Percentiles rank a stretch among this genome's conserved stretches.
Evolutionary conservation across 2,113 vertebrate species (phyloP).

Genomic region (Sorex fumeus): DNA sequence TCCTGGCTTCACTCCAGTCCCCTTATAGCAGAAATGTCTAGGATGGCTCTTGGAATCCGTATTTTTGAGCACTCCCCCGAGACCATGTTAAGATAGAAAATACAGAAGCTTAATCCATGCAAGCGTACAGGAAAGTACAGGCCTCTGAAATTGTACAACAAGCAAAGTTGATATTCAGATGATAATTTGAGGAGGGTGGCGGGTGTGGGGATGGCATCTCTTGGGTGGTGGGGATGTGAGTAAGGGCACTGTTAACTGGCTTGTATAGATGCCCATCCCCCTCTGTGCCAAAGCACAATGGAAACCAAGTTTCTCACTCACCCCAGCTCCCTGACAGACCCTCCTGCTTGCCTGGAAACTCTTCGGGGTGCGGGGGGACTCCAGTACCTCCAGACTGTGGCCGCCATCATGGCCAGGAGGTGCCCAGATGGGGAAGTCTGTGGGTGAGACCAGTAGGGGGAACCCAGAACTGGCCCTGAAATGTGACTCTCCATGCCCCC

Average conservation of each 20-base stretch:
- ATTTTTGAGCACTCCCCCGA: conserved; percentile 32
- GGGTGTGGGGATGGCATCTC: too few relatives aligned
- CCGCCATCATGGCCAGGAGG: not conserved
- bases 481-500: too few relatives aligned
- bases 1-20: conserved; percentile 5
- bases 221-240: not conserved
- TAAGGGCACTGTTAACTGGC: not conserved
- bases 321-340: not conserved
- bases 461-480: too few relatives aligned
- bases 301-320: conserved; percentile 4
- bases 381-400: not conserved
- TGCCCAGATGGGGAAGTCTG: not conserved
- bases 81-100: conserved; percentile 26
- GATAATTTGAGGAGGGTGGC: not conserved
- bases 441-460: not conserved
- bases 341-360: not conserved
- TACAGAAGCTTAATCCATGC: conserved; percentile 4
- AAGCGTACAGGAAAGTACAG: conserved; percentile 13
- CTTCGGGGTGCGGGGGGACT: not conserved
- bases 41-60: conserved; percentile 20
- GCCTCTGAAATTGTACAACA: conserved; percentile 30
- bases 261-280: not conserved
- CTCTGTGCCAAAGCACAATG: not conserved
- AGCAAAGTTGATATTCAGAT: not conserved
- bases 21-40: conserved; percentile 32